Conservation (phyloP, 2,888 invertebrate species). For the Agrilus biguttatus region DNA sequence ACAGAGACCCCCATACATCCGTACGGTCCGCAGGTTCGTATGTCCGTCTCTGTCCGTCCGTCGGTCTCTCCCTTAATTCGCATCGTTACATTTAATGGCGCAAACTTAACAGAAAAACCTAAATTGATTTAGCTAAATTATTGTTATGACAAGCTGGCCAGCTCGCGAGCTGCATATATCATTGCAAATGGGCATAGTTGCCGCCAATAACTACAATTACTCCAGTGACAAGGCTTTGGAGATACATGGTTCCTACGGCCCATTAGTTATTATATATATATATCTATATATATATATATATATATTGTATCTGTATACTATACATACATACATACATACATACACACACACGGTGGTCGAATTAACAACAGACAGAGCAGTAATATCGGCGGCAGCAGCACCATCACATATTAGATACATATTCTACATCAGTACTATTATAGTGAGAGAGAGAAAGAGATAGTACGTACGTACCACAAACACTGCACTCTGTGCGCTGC, state of each 20-base stretch:
- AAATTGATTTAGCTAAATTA: slow-evolving; percentile 32
- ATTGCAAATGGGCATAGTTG: slow-evolving; percentile 30
- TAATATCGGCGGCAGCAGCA: too few species aligned
- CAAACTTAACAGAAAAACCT: slow-evolving; percentile 27
- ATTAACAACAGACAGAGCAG: too few species aligned
- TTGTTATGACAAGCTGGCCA: slow-evolving; percentile 26
- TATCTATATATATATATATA: slow-evolving; percentile 1
- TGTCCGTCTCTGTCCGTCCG: too few species aligned
- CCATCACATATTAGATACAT: too few species aligned
- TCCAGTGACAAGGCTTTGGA: slow-evolving; percentile 26
- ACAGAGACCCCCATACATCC: too few species aligned
- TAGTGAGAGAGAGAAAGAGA: too few species aligned
- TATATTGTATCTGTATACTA: not conserved
- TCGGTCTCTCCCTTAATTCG: slow-evolving; percentile 26
- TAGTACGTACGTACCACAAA: too few species aligned
- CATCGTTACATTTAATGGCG: slow-evolving; percentile 30
- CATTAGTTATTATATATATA: slow-evolving; percentile 28
- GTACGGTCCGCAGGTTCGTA: too few species aligned
- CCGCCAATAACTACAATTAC: slow-evolving; percentile 32
- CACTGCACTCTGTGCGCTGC: too few species aligned
- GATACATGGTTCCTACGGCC: slow-evolving; percentile 25
- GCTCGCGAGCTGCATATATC: slow-evolving; percentile 25
- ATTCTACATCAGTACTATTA: too few species aligned
- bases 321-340: slow-evolving; percentile 3
- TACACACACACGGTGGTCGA: slow-evolving; percentile 16